phyloP scores from a whole-genome alignment of 2,888 invertebrate genomes.

The Plebejus argus region DNA sequence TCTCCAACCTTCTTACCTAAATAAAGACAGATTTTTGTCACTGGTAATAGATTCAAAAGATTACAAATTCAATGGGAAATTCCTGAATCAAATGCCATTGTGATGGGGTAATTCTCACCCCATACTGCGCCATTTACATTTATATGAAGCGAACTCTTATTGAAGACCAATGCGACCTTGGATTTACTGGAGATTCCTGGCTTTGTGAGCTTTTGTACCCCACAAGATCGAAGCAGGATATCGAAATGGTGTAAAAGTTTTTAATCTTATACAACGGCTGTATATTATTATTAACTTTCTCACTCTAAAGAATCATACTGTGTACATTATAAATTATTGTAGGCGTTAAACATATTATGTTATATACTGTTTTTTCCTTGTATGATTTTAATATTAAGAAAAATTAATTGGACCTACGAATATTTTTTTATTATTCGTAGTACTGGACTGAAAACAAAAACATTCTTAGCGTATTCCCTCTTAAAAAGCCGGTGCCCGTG shows the following conservation, averaged over 20 bases:
- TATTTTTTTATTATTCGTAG: too few species aligned
- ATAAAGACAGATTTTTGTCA: slow-evolving; percentile 13
- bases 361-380: too few species aligned
- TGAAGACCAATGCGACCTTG: slow-evolving; percentile 33
- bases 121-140: slow-evolving; percentile 60
- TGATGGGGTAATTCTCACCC: slow-evolving; percentile 56
- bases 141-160: slow-evolving; percentile 61
- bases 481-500: too few species aligned
- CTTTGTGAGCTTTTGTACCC: slow-evolving; percentile 22
- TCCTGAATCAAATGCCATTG: slow-evolving; percentile 59
- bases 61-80: slow-evolving; percentile 28
- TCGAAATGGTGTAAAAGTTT: not conserved
- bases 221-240: not conserved
- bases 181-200: slow-evolving; percentile 22
- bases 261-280: not conserved
- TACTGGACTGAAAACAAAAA: too few species aligned
- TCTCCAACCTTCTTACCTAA: not conserved
- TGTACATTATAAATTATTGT: too few species aligned
- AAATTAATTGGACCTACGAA: too few species aligned
- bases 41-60: slow-evolving; percentile 22
- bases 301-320: too few species aligned
- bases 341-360: too few species aligned
- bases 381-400: too few species aligned
- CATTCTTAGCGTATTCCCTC: too few species aligned
- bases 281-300: too few species aligned